Base-by-base conservation (phyloP, 2,888 invertebrate species). In the Brenthis ino region DNA sequence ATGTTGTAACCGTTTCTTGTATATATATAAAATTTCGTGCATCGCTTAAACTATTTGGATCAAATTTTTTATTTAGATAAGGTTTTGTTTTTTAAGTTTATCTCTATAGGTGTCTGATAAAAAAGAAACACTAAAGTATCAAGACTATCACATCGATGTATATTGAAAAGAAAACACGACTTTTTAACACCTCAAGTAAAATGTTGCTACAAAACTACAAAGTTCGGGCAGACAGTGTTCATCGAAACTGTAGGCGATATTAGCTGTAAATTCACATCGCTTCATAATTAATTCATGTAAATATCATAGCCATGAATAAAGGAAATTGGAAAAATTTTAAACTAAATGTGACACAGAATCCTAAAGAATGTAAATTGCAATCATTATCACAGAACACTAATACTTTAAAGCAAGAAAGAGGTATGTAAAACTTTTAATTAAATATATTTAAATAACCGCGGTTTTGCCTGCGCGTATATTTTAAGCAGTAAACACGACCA, bases 241-340 rank as follows among this genome's bases (percentile, higher is more conserved):
- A 72, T 60, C 69, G 68, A 71, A 60, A 70, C 61, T 63, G 65
- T 69, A 68, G 57, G 33, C 54, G 72, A 71, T 64, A 72, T 67
- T 68, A 73, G 73, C 37, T 43, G 37, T 73, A 72, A 68, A 58
- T 13, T 66, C 63, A 71, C 53, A 54, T 64, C 56, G 68, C 68
- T 65, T 73, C 50, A 71, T 58, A 54, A 60, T 64, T 48, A 54
- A 60, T 64, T 48, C n/a, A 56, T 63, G 69, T 67, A 70, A 24
- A 58, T 58, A 56, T 68, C 72, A 72, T 56, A 69, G 80, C 77
- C 75, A 90, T 88, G 87, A 87, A 80, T 79, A 88, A 82, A 77
- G 58, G 84, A 82, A 88, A 84, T 80, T 90, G 90, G 90, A 88
- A 85, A 83, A 85, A 84, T 74, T 80, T 89, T 71, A 87, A 88